phyloP scores from a whole-genome alignment of 2,113 vertebrate species.

The Corydoras sp. region DNA sequence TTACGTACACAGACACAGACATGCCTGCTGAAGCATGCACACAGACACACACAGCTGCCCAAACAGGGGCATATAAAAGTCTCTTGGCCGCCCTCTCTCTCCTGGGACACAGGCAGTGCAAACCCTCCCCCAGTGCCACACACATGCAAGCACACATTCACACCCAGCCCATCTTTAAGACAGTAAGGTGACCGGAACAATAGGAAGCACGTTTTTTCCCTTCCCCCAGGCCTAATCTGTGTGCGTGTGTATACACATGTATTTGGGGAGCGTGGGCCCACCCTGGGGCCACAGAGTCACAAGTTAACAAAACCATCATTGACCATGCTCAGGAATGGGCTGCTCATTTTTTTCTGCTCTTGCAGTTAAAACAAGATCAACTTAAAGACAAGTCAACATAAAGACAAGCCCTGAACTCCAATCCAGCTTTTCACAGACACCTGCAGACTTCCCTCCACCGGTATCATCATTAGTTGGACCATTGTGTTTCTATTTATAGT shows the following conservation, averaged over 20 bases:
- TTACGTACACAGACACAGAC: constrained; percentile 34
- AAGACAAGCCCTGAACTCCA: not conserved
- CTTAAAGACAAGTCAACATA: no score
- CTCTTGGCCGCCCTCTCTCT: constrained; percentile 25
- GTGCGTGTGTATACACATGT: constrained; percentile 12
- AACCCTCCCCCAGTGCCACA: constrained; percentile 33
- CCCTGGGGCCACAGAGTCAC: constrained; percentile 6
- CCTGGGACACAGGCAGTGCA: constrained; percentile 32
- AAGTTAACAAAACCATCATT: not conserved
- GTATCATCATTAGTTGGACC: no score
- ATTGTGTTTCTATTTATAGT: no score
- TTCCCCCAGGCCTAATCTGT: constrained; percentile 20
- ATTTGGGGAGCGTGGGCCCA: constrained; percentile 1
- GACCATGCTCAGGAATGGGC: not conserved
- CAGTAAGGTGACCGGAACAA: constrained; percentile 38
- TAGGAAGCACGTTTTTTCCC: constrained; percentile 26
- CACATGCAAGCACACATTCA: constrained; percentile 40
- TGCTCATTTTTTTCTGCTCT: not conserved
- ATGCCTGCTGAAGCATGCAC: constrained; percentile 36
- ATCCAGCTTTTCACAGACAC: not conserved
- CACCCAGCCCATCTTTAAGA: constrained; percentile 38
- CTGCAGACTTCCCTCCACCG: no score
- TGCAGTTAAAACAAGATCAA: not conserved
- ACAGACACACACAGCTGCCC: constrained; percentile 45
- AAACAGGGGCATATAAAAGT: constrained; percentile 44